Conservation (phyloP, 2,797 vertebrate species). For the Myotis planiceps region DNA sequence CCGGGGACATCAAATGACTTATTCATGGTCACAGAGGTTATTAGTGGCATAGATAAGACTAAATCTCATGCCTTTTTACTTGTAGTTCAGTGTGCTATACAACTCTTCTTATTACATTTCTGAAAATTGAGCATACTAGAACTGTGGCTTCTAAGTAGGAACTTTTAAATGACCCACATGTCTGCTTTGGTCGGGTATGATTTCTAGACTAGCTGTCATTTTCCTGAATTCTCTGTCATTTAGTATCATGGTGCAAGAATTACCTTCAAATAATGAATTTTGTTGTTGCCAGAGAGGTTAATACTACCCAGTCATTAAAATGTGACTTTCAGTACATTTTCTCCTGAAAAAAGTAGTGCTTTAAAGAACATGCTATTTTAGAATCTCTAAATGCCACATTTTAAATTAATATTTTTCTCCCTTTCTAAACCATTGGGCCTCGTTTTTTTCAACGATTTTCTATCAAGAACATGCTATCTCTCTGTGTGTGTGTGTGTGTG, state of each 20-base stretch:
- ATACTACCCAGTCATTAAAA: neutral
- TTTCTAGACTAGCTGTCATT: constrained; percentile 14
- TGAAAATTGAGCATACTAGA: neutral
- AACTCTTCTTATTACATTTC: neutral
- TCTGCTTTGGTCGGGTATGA: neutral
- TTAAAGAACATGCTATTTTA: neutral
- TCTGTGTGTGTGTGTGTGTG: neutral
- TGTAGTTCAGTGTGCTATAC: neutral
- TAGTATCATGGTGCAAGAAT: neutral
- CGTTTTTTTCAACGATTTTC: neutral
- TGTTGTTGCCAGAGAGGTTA: constrained; percentile 23
- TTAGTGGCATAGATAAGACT: neutral
- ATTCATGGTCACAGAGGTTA: neutral
- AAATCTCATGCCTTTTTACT: neutral
- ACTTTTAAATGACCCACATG: constrained; percentile 16
- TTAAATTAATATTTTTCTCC: neutral
- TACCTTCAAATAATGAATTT: neutral
- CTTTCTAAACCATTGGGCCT: neutral
- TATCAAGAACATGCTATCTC: neutral
- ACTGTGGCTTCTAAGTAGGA: neutral
- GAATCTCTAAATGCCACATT: neutral
- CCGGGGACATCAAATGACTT: neutral
- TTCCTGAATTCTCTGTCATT: constrained; percentile 31
- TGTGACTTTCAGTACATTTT: constrained; percentile 13
- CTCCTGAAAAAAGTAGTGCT: neutral